A percentile compares a stretch with the other conserved stretches of the same genome.
These are phyloP conservation scores for Allobates femoralis DNA, from an alignment of 2,797 vertebrate genomes.

Conservation along the genomic window DNA sequence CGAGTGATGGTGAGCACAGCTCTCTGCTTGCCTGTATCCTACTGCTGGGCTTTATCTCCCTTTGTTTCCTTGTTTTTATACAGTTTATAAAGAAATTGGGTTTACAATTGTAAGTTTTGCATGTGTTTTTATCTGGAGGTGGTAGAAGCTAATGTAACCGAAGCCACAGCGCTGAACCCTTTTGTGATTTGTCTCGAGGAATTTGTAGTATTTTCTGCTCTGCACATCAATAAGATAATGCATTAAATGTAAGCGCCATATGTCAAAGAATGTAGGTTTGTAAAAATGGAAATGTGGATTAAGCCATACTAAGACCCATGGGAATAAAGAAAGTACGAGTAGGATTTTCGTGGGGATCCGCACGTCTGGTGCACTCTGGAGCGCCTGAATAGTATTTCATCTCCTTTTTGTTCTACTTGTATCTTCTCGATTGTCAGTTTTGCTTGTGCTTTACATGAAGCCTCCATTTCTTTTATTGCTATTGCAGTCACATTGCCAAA, in stretches of 20 bases:
- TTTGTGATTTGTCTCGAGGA: neutral
- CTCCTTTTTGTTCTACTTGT: too few relatives aligned
- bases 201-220: neutral
- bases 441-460: too few relatives aligned
- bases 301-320: neutral
- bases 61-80: neutral
- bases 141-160: neutral
- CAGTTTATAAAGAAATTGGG: neutral
- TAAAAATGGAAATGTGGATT: neutral
- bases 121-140: neutral
- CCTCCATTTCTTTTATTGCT: too few relatives aligned
- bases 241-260: neutral
- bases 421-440: too few relatives aligned
- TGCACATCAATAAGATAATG: neutral
- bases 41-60: neutral
- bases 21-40: constrained; percentile 23
- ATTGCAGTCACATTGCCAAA: too few relatives aligned
- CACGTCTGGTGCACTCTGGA: too few relatives aligned
- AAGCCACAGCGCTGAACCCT: neutral
- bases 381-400: too few relatives aligned
- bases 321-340: too few relatives aligned
- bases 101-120: neutral
- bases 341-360: too few relatives aligned
- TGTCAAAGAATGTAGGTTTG: neutral
- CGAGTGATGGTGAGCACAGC: constrained; percentile 12